These are phyloP conservation scores for Andinoacara biseriatus DNA, from an alignment of 2,113 vertebrate species.

Conservation along the genomic window DNA sequence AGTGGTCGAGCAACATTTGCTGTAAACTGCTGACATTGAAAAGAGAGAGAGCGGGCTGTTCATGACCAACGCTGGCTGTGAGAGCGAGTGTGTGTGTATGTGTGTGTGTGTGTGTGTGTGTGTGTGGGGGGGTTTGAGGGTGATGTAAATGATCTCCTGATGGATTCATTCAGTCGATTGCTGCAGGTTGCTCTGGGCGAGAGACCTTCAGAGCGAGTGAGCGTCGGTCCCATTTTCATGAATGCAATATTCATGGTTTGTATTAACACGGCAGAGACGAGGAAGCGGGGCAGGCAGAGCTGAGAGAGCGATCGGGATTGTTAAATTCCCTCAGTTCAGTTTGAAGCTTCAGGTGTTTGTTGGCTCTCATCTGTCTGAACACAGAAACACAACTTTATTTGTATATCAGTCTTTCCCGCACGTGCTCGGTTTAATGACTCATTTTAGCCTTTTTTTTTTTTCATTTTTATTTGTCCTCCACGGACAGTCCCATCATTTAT, in stretches of 20 bases:
- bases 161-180: slow-evolving; percentile 57
- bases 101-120: slow-evolving; percentile 12
- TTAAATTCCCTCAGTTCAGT: neutral
- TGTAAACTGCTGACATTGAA: slow-evolving; percentile 63
- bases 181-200: slow-evolving; percentile 48
- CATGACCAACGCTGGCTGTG: slow-evolving; percentile 19
- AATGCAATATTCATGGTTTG: slow-evolving; percentile 65
- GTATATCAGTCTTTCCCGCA: neutral
- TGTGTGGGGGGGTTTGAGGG: slow-evolving; percentile 10
- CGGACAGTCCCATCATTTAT: neutral
- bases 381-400: neutral
- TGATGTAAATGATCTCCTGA: slow-evolving; percentile 43
- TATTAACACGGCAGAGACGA: slow-evolving; percentile 9
- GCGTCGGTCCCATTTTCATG: slow-evolving; percentile 38
- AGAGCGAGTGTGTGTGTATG: slow-evolving; percentile 33
- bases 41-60: slow-evolving; percentile 41
- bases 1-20: slow-evolving; percentile 34
- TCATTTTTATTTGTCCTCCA: neutral
- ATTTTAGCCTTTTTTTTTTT: neutral
- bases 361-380: neutral
- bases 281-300: slow-evolving; percentile 12
- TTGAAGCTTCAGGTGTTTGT: slow-evolving; percentile 22
- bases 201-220: slow-evolving; percentile 44
- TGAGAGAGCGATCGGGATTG: neutral
- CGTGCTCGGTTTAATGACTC: neutral